Evolutionary conservation across 2,113 vertebrate genomes (phyloP).

Genomic region (Phoxinus phoxinus): DNA sequence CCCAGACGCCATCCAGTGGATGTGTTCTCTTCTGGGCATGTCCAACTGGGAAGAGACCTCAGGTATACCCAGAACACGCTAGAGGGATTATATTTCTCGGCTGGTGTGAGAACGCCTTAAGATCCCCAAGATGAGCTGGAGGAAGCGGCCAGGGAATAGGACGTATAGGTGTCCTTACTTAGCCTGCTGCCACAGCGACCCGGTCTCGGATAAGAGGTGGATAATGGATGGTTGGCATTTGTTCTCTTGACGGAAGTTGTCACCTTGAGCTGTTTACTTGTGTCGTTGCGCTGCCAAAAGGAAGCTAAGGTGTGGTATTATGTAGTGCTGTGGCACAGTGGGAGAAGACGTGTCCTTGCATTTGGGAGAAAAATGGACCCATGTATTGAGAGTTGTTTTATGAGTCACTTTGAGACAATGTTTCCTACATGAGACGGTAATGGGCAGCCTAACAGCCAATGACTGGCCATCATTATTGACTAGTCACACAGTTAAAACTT

Average conservation of each 20-base stretch:
- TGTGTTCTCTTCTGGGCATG: not conserved
- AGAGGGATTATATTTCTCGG: not conserved
- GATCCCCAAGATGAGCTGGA: not conserved
- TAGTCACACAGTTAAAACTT: not conserved
- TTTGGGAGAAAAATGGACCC: slow-evolving; percentile 43
- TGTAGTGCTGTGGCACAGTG: not conserved
- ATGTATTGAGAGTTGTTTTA: slow-evolving; percentile 51
- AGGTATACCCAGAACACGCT: not conserved
- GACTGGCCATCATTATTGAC: not conserved
- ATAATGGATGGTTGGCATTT: too few species aligned
- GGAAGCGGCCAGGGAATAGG: not conserved
- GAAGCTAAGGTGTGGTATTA: not conserved
- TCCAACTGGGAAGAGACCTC: not conserved
- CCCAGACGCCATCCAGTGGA: too few species aligned
- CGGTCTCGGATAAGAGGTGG: not conserved
- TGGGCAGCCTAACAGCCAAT: slow-evolving; percentile 38
- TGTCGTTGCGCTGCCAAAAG: not conserved
- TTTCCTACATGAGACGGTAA: not conserved
- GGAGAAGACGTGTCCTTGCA: slow-evolving; percentile 55
- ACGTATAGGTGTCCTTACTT: not conserved
- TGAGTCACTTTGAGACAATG: slow-evolving; percentile 28
- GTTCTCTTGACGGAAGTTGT: not conserved
- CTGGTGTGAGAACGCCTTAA: not conserved
- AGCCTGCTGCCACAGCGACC: not conserved
- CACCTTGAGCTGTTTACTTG: not conserved